phyloP scores from a whole-genome alignment of 2,797 vertebrate species.

The Amphiprion clarkii region DNA sequence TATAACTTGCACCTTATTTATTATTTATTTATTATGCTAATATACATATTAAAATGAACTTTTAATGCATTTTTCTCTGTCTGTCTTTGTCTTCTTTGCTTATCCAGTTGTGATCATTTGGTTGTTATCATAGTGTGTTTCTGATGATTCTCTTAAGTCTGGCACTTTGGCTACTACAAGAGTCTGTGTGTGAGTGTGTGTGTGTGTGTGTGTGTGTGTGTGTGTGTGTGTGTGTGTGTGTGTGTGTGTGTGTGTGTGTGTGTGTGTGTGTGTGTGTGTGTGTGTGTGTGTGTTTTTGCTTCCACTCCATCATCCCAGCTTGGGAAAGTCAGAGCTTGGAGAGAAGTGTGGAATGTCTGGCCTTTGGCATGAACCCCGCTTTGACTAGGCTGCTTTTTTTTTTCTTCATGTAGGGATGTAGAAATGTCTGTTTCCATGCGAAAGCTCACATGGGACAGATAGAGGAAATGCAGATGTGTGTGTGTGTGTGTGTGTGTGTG shows the following conservation, averaged over 20 bases:
- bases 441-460: constrained; percentile 33
- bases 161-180: background rate
- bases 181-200: background rate
- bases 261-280: no score
- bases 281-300: background rate
- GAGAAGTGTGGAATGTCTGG: constrained; percentile 63
- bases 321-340: constrained; percentile 52
- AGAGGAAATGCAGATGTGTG: constrained; percentile 51
- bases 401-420: constrained; percentile 23
- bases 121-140: background rate
- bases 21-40: background rate
- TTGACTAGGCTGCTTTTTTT: constrained; percentile 12
- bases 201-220: background rate
- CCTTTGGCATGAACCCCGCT: constrained; percentile 32
- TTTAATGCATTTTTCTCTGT: background rate
- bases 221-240: background rate
- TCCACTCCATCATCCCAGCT: constrained; percentile 41
- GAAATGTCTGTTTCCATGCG: constrained; percentile 32
- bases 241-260: background rate
- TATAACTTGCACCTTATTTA: no score
- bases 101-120: background rate
- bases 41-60: background rate
- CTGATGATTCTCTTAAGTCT: background rate
- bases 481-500: constrained; percentile 12
- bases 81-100: background rate